These are phyloP conservation scores for Macroramphosus scolopax DNA, from an alignment of 2,797 vertebrate species.

Conservation along the genomic window DNA sequence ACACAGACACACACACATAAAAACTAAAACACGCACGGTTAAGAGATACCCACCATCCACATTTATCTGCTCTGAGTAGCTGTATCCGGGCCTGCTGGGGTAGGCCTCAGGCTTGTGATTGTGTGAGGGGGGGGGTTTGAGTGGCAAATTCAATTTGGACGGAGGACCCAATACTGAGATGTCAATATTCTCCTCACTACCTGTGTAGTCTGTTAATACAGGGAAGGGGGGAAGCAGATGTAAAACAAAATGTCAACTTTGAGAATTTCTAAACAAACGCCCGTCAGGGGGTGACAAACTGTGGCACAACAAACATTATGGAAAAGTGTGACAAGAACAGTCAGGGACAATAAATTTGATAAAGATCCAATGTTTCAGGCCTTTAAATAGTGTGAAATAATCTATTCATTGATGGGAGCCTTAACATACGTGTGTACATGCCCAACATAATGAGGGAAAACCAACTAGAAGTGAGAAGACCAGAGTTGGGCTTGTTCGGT, in stretches of 20 bases:
- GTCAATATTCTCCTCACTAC: constrained; percentile 87
- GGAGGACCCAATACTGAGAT: constrained; percentile 81
- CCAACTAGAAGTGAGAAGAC: too few relatives aligned
- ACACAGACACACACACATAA: constrained; percentile 21
- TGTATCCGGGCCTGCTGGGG: constrained; percentile 80
- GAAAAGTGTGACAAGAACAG: constrained; percentile 32
- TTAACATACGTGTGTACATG: constrained; percentile 17
- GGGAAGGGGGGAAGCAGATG: constrained; percentile 71
- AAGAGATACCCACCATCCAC: constrained; percentile 82
- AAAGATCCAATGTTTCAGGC: constrained; percentile 6
- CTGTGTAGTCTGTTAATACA: constrained; percentile 83
- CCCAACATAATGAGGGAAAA: constrained; percentile 29
- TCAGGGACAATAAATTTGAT: constrained; percentile 17
- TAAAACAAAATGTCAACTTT: constrained; percentile 71
- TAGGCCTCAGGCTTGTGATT: constrained; percentile 78
- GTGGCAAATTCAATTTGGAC: constrained; percentile 83
- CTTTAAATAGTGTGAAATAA: constrained; percentile 17
- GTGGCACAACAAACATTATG: constrained; percentile 53
- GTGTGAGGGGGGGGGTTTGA: constrained; percentile 80
- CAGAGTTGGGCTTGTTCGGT: constrained; percentile 1
- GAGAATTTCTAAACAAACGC: constrained; percentile 45
- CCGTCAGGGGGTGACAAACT: constrained; percentile 41
- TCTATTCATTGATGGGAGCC: constrained; percentile 14
- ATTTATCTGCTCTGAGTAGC: constrained; percentile 83
- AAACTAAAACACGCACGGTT: constrained; percentile 35